Percentiles rank a stretch among this genome's conserved stretches.
These are phyloP conservation scores for Oreocharis arfaki DNA, from an alignment of 2,113 vertebrate species.

Conservation along the genomic window DNA sequence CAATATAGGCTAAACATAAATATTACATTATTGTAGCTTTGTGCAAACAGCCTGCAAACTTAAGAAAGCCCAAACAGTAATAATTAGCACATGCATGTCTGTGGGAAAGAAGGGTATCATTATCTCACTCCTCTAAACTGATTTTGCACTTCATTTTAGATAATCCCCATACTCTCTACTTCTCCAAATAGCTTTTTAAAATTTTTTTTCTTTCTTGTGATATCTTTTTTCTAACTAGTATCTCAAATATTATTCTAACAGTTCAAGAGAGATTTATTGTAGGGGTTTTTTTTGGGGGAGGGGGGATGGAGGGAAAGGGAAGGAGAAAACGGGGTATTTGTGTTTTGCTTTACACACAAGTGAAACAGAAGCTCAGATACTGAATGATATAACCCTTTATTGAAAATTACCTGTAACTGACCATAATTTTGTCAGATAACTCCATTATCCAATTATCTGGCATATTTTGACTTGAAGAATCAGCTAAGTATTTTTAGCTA, in stretches of 20 bases:
- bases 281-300: background rate
- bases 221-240: background rate
- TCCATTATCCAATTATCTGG: background rate
- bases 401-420: background rate
- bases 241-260: background rate
- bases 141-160: background rate
- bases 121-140: background rate
- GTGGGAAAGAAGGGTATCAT: background rate
- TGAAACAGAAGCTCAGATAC: background rate
- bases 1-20: background rate
- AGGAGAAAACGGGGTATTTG: fast-evolving
- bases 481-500: background rate
- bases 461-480: background rate
- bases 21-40: background rate
- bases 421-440: background rate
- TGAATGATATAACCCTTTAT: background rate
- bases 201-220: background rate
- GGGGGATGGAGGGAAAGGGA: background rate
- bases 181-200: background rate
- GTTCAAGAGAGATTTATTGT: background rate
- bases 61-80: background rate
- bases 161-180: background rate
- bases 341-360: background rate
- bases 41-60: background rate
- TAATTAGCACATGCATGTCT: background rate